Percentiles rank a stretch among this genome's conserved stretches.
Evolutionary conservation across 2,888 invertebrate species (phyloP).

Genomic region (Zelleria hepariella): DNA sequence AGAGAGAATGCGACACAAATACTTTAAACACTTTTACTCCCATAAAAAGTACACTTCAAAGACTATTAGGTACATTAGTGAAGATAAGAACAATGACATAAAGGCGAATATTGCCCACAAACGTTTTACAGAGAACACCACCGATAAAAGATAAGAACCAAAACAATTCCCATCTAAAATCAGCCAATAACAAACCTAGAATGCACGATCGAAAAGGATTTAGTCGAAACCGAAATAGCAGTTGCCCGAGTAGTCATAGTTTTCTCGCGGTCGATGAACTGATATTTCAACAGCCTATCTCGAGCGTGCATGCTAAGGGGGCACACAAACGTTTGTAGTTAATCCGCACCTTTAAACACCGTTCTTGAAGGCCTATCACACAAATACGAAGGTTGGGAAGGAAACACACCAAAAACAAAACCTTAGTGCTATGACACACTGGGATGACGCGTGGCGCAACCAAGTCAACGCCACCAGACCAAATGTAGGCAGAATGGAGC

Average conservation of each 20-base stretch:
- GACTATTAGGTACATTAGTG: slow-evolving; percentile 27
- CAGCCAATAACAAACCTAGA: too few species aligned
- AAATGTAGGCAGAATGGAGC: too few species aligned
- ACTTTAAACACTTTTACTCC: not conserved
- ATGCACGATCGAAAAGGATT: too few species aligned
- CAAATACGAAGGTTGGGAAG: slow-evolving; percentile 56
- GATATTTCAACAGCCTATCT: not conserved
- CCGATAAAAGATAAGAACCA: not conserved
- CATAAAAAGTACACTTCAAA: not conserved
- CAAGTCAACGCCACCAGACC: too few species aligned
- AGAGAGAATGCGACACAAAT: not conserved
- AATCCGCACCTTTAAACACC: not conserved
- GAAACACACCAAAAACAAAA: slow-evolving; percentile 48
- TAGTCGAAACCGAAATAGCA: too few species aligned
- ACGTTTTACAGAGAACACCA: slow-evolving; percentile 17
- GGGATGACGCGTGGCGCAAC: too few species aligned
- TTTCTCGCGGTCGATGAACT: too few species aligned
- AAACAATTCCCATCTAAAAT: too few species aligned
- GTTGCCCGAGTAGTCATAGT: too few species aligned
- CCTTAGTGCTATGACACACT: not conserved
- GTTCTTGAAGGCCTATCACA: slow-evolving; percentile 52
- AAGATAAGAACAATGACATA: slow-evolving; percentile 60
- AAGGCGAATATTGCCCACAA: slow-evolving; percentile 39
- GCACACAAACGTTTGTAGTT: not conserved
- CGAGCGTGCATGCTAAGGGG: not conserved